Evolutionary conservation across 2,888 invertebrate species (phyloP), one percentile per base, ranked within the genome.

Genomic region (Axea sp.): DNA sequence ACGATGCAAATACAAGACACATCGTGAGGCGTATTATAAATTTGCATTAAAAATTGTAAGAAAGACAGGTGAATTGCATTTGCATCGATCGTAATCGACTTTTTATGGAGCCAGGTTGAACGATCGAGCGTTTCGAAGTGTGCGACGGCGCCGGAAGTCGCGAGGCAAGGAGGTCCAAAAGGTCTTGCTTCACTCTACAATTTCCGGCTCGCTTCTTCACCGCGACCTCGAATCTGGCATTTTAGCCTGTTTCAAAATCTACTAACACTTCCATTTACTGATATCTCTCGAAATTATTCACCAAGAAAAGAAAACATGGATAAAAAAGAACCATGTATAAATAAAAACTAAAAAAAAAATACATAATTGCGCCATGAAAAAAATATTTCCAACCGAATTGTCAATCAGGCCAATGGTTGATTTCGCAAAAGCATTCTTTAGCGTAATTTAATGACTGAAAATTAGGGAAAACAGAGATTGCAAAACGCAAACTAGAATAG

Each of bases 141-240:
- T 53, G 76, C 64, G 68, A 68, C 62, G 73, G 68, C 68, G 62
- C 76, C 76, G 76, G 76, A 76, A 76, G 71, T 73, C 73, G 73
- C 68, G 43, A 71, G 47, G 71, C 67, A 31, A 69, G 51, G 73
- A 74, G 73, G 74, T 74, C 64, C 74, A 64, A 74, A 73, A 76
- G 76, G 73, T 76, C 73, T 76, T 64, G 62, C 71, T 76, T 76
- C 73, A 71, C 67, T 73, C 76, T 43, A 67, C 53, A 62, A 71
- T 59, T 73, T 73, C 76, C 76, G 73, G 67, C 60, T 64, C 31
- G 49, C 68, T 45, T 72, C 68, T 68, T 59, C 64, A 28, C 26
- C 8, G 22, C 39, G 69, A 59, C 64, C 59, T 65, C 65, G 59
- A 65, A 74, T 49, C 53, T 33, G 55, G 45, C 62, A 26, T 12